Base-by-base conservation (phyloP, 2,797 vertebrate species). In the Melanotaenia nigrans region DNA sequence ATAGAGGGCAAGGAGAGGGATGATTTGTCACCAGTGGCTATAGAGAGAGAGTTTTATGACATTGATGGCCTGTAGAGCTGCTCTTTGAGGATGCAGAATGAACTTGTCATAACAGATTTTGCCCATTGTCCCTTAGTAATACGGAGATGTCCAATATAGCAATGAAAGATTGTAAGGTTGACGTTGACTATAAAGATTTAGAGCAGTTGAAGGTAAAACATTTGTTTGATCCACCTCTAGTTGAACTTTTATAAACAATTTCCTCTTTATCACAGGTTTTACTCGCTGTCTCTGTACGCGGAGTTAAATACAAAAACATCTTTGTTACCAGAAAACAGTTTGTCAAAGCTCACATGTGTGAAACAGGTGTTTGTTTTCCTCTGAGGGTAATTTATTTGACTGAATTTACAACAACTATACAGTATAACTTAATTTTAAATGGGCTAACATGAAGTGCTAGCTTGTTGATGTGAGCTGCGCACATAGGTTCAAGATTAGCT, bases 1-100 rank as follows among this genome's bases (percentile, higher is more conserved):
- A 58, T 64, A 55, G 58, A 54, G 62, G 20, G 35, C 11, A 32
- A 56, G 24, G 56, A 30, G 35, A 69, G 42, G 54, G 58, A 33
- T 77, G 77, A 85, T 85, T 85, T 86, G 82, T 91, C 87, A 78
- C 73, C 71, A 77, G 73, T 57, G 78, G 84, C 65, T 33, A 75
- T 82, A 85, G 32, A 67, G 81, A 81, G 67, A 76, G 73, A 77
- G 83, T 53, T 60, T 64, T 72, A 60, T 87, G 92, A 90, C 86
- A 80, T 75, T 78, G 85, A 90, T 75, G 89, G 79, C 83, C 86
- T 84, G 80, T 88, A 88, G 84, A 85, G 84, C 75, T 77, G 74
- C 81, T 89, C 71, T 90, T 68, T 83, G 81, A 88, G 68, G 85
- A 80, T 61, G 64, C 59, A 75, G 77, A 78, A 88, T 78, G 69